Conservation (phyloP, 1,140 invertebrate species). For the Formica exsecta region DNA sequence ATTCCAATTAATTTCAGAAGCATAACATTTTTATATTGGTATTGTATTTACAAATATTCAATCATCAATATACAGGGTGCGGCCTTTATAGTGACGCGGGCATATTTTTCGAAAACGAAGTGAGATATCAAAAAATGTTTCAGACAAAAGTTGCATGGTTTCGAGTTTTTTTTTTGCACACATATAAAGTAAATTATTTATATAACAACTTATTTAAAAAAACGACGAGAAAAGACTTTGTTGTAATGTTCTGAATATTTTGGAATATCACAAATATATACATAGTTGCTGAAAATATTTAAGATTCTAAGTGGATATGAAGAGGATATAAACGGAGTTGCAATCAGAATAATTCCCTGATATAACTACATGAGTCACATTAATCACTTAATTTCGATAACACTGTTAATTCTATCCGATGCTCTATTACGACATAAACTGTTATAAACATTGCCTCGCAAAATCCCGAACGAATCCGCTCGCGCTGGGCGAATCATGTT, state of each 20-base stretch:
- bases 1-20: background rate
- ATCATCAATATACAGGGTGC: too few relatives aligned
- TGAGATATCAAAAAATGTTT: too few relatives aligned
- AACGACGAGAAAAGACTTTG: background rate
- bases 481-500: background rate
- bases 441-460: slow-evolving; percentile 1
- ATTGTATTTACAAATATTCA: background rate
- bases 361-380: background rate
- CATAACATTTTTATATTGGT: background rate
- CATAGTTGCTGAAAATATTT: background rate
- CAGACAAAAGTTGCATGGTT: too few relatives aligned
- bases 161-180: too few relatives aligned
- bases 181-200: slow-evolving; percentile 9
- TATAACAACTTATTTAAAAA: too few relatives aligned
- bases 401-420: background rate
- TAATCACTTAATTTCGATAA: background rate
- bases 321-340: background rate
- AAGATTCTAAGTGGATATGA: background rate
- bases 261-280: background rate
- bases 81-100: too few relatives aligned
- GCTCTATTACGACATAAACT: slow-evolving; percentile 7
- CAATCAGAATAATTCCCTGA: background rate
- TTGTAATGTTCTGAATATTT: background rate
- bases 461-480: background rate
- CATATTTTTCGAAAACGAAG: too few relatives aligned